Evolutionary conservation across 2,113 vertebrate species (phyloP).

Genomic region (Siniperca knerii): DNA sequence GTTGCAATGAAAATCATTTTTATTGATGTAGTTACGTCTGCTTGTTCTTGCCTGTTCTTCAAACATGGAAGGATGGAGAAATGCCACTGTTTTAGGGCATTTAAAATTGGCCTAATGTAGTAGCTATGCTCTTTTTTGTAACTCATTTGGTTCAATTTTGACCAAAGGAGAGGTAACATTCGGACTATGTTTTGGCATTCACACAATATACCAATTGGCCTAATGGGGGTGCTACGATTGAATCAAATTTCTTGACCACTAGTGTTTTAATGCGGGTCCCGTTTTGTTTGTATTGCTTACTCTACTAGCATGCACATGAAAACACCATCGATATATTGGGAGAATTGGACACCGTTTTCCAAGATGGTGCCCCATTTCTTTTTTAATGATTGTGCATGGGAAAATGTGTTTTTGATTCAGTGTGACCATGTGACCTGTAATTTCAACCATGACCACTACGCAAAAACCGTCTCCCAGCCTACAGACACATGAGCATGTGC

Average conservation of each 20-base stretch:
- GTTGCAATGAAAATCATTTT: constrained; percentile 2
- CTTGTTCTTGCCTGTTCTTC: not conserved
- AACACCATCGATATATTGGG: not conserved
- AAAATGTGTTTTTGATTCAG: not conserved
- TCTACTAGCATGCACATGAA: not conserved
- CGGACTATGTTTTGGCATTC: not conserved
- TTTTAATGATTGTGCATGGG: not conserved
- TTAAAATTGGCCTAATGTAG: not conserved
- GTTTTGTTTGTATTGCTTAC: not conserved
- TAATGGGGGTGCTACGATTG: not conserved
- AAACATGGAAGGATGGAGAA: not conserved
- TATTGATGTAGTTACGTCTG: not conserved
- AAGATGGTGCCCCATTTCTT: not conserved
- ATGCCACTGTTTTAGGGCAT: constrained; percentile 5
- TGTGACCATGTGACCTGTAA: not conserved
- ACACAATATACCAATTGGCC: constrained; percentile 1
- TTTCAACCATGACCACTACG: not conserved
- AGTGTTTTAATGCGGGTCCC: not conserved
- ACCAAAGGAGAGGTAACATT: not conserved
- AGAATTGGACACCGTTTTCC: not conserved
- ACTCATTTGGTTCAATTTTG: not conserved
- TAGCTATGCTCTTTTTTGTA: not conserved
- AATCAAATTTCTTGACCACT: constrained; percentile 2
- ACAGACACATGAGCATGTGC: too few species aligned
- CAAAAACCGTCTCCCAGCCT: too few species aligned